Evolutionary conservation across 2,113 vertebrate species (phyloP).

Genomic region (Brevimyrus niger): DNA sequence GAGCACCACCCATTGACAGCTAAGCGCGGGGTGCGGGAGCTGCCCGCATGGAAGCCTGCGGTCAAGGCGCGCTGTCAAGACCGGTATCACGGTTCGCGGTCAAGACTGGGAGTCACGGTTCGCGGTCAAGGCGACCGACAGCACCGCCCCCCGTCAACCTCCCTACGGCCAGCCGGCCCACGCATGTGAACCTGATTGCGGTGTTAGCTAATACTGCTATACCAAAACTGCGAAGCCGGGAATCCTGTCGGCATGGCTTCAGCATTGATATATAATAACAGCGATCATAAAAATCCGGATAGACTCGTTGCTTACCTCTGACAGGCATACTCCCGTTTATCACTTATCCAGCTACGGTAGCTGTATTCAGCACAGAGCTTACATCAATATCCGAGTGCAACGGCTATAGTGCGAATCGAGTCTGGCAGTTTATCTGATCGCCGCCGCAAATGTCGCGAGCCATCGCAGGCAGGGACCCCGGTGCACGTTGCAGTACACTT

Average conservation of each 20-base stretch:
- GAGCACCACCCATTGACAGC: background rate
- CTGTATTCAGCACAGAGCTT: background rate
- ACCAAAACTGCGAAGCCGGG: background rate
- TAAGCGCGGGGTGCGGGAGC: background rate
- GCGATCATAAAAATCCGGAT: background rate
- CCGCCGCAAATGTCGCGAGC: background rate
- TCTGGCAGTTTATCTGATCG: background rate
- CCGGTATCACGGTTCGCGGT: background rate
- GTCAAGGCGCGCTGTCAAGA: background rate
- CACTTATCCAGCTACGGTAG: background rate
- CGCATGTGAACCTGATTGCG: background rate
- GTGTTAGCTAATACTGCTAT: background rate
- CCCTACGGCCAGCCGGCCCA: background rate
- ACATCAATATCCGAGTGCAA: background rate
- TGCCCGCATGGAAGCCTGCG: background rate
- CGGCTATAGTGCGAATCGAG: background rate
- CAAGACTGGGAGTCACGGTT: too few relatives aligned
- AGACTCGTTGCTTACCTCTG: background rate
- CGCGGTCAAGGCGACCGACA: background rate
- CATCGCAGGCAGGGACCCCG: background rate
- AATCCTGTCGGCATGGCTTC: background rate
- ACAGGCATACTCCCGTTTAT: background rate
- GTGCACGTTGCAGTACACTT: constrained; percentile 42
- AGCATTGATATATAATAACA: background rate
- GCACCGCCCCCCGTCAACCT: background rate